Evolutionary conservation across 2,888 invertebrate species (phyloP).

Genomic region (Teleogryllus oceanicus): DNA sequence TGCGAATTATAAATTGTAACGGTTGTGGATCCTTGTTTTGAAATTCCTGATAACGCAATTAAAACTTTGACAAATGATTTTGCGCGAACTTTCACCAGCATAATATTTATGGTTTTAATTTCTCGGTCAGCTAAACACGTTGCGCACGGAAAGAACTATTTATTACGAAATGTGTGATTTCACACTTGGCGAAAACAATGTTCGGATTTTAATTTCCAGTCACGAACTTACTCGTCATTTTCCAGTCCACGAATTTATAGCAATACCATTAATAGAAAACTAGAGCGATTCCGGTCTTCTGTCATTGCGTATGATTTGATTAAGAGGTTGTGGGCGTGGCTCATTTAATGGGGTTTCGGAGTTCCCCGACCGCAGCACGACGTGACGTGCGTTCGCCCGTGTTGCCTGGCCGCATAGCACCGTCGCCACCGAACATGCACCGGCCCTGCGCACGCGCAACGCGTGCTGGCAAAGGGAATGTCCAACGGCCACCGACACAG

Average conservation of each 20-base stretch:
- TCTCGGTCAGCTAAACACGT: slow-evolving; percentile 8
- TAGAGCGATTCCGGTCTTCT: not conserved
- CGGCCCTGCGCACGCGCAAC: too few relatives aligned
- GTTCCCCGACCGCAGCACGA: too few relatives aligned
- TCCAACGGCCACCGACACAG: too few relatives aligned
- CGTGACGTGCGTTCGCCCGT: too few relatives aligned
- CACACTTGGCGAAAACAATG: not conserved
- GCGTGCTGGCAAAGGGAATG: too few relatives aligned
- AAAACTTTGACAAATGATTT: too few relatives aligned
- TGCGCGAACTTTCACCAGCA: too few relatives aligned
- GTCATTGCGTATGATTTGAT: slow-evolving; percentile 8
- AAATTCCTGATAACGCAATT: too few relatives aligned
- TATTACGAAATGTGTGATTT: not conserved
- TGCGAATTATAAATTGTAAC: too few relatives aligned
- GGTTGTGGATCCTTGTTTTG: too few relatives aligned
- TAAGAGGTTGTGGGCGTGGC: not conserved
- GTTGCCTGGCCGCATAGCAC: too few relatives aligned
- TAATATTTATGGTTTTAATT: not conserved
- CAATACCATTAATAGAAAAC: not conserved
- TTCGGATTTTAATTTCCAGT: not conserved
- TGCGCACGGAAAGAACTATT: not conserved
- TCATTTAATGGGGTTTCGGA: not conserved
- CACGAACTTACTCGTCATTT: not conserved
- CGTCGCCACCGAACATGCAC: too few relatives aligned
- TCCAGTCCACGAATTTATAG: not conserved